phyloP scores from a whole-genome alignment of 2,888 invertebrate genomes.

The Argyra leucocephala region DNA sequence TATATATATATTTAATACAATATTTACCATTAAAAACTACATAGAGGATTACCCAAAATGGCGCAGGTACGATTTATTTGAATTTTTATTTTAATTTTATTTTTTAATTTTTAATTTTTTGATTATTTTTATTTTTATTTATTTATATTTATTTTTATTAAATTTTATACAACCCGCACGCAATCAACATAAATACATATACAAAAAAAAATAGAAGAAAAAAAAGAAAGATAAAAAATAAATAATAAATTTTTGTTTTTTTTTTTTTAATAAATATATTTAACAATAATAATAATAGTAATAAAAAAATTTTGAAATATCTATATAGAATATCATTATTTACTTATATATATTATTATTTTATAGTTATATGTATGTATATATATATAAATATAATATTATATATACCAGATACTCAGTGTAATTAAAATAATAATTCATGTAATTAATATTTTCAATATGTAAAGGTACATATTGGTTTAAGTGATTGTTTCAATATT shows the following conservation, averaged over 20 bases:
- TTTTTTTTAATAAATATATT: too few species aligned
- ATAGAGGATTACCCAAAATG: slow-evolving; percentile 6
- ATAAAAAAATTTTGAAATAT: too few species aligned
- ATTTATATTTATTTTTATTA: background rate
- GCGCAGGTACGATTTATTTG: background rate
- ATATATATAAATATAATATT: too few species aligned
- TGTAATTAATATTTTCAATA: too few species aligned
- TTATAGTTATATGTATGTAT: too few species aligned
- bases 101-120: background rate
- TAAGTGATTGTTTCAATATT: too few species aligned
- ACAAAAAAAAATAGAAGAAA: slow-evolving; percentile 7
- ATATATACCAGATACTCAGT: too few species aligned
- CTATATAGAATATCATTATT: too few species aligned
- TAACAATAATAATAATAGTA: background rate
- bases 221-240: slow-evolving; percentile 10
- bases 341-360: too few species aligned
- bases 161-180: slow-evolving; percentile 11
- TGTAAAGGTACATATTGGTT: too few species aligned
- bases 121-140: background rate
- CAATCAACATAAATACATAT: slow-evolving; percentile 2
- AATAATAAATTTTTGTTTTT: too few species aligned
- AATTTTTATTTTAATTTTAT: background rate
- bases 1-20: background rate
- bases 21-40: slow-evolving; percentile 6
- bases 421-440: too few species aligned